phyloP scores from a whole-genome alignment of 2,113 vertebrate genomes.

The Ochotona curzoniae region DNA sequence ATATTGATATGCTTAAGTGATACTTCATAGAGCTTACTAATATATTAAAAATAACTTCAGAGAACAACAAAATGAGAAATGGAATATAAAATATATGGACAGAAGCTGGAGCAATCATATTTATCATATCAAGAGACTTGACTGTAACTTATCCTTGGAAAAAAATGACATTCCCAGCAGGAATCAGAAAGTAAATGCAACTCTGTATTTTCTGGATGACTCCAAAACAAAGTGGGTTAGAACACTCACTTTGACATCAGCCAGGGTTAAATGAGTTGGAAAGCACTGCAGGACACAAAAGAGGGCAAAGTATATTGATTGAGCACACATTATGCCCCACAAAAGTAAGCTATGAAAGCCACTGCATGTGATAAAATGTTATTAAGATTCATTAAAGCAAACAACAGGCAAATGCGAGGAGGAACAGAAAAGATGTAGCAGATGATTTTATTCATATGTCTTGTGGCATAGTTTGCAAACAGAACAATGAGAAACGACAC shows the following conservation, averaged over 20 bases:
- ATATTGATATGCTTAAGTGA: background rate
- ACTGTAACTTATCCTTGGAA: background rate
- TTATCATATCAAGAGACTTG: slow-evolving; percentile 14
- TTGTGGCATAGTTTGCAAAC: background rate
- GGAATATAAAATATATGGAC: background rate
- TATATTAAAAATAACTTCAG: background rate
- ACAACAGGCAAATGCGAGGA: background rate
- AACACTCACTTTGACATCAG: no score
- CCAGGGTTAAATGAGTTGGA: background rate
- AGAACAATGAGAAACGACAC: background rate
- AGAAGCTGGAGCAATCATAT: background rate
- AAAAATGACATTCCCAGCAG: background rate
- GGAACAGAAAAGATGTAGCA: background rate
- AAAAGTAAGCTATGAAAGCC: background rate
- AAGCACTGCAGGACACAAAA: background rate
- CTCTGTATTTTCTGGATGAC: background rate
- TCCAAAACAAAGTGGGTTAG: background rate
- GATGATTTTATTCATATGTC: background rate
- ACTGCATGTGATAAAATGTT: background rate
- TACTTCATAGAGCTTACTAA: background rate
- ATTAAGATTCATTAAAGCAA: background rate
- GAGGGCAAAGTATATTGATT: background rate
- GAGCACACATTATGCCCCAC: background rate
- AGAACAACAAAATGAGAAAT: background rate
- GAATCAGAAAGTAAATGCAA: background rate